A percentile compares a stretch with the other conserved stretches of the same genome.
Conservation (phyloP, 2,888 invertebrate species). For the Drosophila nigricruria region DNA sequence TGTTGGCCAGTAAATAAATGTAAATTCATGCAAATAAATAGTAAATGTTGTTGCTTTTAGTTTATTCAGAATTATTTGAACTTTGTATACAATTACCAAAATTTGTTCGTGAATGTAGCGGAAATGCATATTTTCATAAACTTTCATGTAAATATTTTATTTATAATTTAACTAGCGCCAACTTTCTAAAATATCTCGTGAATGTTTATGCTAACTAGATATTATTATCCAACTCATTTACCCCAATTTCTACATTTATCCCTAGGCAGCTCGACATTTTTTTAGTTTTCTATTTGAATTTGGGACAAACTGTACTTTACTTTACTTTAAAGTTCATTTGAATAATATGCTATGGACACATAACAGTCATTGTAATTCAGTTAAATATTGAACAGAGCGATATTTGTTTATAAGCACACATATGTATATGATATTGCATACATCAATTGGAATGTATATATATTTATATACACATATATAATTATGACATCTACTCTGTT, state of each 20-base stretch:
- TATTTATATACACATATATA: background rate
- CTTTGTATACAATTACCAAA: too few species aligned
- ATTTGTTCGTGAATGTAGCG: background rate
- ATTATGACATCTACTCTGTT: conserved; percentile 10
- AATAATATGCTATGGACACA: background rate
- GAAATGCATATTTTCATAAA: background rate
- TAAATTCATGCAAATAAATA: background rate
- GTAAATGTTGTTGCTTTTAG: background rate
- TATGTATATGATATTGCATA: background rate
- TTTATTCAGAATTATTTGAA: background rate
- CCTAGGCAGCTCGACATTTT: background rate
- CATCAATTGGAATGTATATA: background rate
- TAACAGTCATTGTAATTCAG: background rate
- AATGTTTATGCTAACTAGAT: background rate
- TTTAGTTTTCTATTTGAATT: background rate
- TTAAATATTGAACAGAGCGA: background rate
- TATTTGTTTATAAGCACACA: background rate
- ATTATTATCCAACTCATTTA: background rate
- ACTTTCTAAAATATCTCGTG: background rate
- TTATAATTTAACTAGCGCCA: background rate
- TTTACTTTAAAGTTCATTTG: background rate
- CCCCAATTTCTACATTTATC: background rate
- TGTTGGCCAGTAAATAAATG: background rate
- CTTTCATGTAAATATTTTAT: background rate
- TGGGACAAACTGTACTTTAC: background rate